Base-by-base conservation (phyloP, 1,140 invertebrate genomes). In the Orchestia grillus region DNA sequence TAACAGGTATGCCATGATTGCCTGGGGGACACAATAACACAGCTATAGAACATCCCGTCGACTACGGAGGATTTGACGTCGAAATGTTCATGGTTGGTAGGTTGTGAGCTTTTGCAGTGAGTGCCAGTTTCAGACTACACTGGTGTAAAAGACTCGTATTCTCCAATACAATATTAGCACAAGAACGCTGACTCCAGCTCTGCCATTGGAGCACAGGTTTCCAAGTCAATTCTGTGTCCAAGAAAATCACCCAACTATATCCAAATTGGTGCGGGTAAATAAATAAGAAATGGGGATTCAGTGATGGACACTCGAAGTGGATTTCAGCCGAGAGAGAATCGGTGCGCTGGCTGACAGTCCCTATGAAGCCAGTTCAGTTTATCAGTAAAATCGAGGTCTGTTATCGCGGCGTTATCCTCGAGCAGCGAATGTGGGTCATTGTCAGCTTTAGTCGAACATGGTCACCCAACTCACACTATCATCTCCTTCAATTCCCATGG, bases 371-470 rank as follows among this genome's bases (percentile, higher is more conserved):
- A 77, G 62, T 28, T 77, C 36, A 77, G 62, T 77, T 23, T 77
- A 77, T 77, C 62, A 77, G 62, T 15, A 77, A 77, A 53, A 77
- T 77, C 62, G 62, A 36, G 62, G 62, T 28, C 62, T 36, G 62
- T 77, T 77, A 77, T 77, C 62, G 62, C 62, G 28, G 62, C 28
- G 62, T 77, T 77, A 77, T 77, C 15, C 62, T 77, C 62, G 62
- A 15, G 62, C 28, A 3, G 1, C 28, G 62, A 77, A 77, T 77
- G 28, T 77, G 28, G 62, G 62, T 77, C 62, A 77, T 77, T 77
- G 62, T 77, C 62, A 77, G 62, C 62, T 77, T 77, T 77, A 77
- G 62, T 77, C 62, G 62, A 77, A 77, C 62, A 77, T 77, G 62
- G 62, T 77, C 62, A 77, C 62, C 36, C 62, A 15, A 53, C 28